These are phyloP conservation scores for Glyptemys insculpta DNA, from an alignment of 2,797 vertebrate species.

Conservation along the genomic window DNA sequence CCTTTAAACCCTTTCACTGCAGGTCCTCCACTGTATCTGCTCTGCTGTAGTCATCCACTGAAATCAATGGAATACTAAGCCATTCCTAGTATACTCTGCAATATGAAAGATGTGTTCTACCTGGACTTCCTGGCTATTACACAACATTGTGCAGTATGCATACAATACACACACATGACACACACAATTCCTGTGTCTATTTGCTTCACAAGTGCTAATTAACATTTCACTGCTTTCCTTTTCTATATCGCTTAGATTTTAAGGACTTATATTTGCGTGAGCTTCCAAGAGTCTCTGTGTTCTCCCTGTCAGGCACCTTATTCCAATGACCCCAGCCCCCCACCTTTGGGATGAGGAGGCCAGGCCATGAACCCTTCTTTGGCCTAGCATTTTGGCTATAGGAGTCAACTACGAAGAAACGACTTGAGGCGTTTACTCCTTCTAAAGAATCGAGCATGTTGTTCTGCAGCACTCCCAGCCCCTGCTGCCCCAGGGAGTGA, in stretches of 20 bases:
- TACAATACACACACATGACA: not conserved
- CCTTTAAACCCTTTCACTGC: constrained; percentile 49
- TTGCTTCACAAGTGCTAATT: not conserved
- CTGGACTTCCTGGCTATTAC: not conserved
- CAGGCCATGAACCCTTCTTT: not conserved
- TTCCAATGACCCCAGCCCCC: too few relatives aligned
- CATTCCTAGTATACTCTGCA: not conserved
- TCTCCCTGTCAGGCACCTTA: not conserved
- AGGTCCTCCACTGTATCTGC: constrained; percentile 3
- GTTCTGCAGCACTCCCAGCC: not conserved
- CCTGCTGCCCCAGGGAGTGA: not conserved
- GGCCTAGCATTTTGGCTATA: not conserved
- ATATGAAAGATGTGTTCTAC: not conserved
- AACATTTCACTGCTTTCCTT: not conserved
- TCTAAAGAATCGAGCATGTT: not conserved
- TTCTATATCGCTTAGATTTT: not conserved
- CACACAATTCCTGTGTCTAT: not conserved
- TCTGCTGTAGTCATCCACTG: not conserved
- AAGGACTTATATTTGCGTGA: not conserved
- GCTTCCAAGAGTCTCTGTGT: not conserved
- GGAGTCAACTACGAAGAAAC: not conserved
- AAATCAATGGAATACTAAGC: not conserved
- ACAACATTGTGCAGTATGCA: not conserved
- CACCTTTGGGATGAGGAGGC: not conserved
- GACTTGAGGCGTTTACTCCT: not conserved